A percentile compares a stretch with the other conserved stretches of the same genome.
Evolutionary conservation across 1,140 invertebrate genomes (phyloP).

Genomic region (Tetragonula clypearis): DNA sequence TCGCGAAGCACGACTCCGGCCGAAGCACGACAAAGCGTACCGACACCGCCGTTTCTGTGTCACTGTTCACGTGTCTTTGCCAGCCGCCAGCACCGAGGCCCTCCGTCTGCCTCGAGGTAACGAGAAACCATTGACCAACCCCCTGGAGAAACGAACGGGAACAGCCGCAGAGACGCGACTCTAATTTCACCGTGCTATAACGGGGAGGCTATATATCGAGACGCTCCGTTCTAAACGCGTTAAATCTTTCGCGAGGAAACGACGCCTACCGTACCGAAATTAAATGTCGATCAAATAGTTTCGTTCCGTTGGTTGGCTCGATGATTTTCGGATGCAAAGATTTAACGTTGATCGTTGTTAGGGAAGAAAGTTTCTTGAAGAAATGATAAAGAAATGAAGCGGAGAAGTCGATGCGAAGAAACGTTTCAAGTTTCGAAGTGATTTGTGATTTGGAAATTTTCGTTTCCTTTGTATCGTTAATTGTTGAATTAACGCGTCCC

Average conservation of each 20-base stretch:
- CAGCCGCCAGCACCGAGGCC: background rate
- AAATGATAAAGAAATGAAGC: no score
- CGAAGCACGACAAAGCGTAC: constrained; percentile 45
- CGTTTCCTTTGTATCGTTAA: no score
- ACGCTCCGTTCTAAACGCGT: background rate
- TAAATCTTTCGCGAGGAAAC: background rate
- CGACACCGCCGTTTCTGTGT: background rate
- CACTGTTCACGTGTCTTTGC: background rate
- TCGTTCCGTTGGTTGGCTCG: background rate
- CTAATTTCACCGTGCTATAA: background rate
- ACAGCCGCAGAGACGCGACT: background rate
- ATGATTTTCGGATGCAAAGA: background rate
- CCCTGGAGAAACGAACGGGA: constrained; percentile 23
- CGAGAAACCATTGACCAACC: constrained; percentile 63
- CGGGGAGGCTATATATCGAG: background rate
- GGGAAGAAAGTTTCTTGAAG: no score
- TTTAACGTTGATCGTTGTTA: no score
- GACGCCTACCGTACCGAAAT: background rate
- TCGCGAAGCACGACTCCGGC: background rate
- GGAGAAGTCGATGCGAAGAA: no score
- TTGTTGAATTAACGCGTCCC: no score
- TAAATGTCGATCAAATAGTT: background rate
- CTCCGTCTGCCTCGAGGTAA: constrained; percentile 57
- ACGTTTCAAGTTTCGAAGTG: no score
- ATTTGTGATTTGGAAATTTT: no score